A percentile compares a stretch with the other conserved stretches of the same genome.
These are phyloP conservation scores for Anthopleura xanthogrammica DNA, from an alignment of 92 coral and sea anemone species.

Conservation along the genomic window DNA sequence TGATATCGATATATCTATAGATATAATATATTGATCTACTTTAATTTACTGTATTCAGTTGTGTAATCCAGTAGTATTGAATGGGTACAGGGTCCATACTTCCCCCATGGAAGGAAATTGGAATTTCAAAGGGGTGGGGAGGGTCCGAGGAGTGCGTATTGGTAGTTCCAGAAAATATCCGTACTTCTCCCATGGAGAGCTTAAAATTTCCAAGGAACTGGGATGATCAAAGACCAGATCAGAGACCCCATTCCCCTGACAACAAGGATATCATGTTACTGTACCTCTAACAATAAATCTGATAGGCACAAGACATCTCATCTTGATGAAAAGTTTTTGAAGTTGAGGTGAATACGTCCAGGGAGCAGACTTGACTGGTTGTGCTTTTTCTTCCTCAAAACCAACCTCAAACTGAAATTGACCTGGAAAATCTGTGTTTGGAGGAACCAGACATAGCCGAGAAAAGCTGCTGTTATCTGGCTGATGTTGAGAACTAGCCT, in stretches of 20 bases:
- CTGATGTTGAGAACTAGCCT: neutral
- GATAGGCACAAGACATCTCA: conserved; percentile 75
- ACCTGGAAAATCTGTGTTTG: conserved; percentile 79
- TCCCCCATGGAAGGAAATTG: too few relatives aligned
- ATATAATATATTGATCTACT: neutral
- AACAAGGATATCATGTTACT: neutral
- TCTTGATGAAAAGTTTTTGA: conserved; percentile 76
- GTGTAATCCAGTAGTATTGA: too few relatives aligned
- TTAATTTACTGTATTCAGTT: neutral
- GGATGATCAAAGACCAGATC: too few relatives aligned
- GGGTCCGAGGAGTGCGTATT: too few relatives aligned
- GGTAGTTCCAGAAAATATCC: too few relatives aligned
- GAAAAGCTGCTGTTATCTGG: neutral
- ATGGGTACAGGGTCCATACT: too few relatives aligned
- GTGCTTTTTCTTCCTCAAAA: conserved; percentile 63
- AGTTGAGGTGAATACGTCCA: conserved; percentile 80
- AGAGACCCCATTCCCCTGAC: neutral
- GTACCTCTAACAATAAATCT: conserved; percentile 30
- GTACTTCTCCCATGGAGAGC: too few relatives aligned
- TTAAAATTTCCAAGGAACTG: too few relatives aligned
- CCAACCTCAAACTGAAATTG: conserved; percentile 51
- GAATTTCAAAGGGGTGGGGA: too few relatives aligned
- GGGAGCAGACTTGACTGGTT: conserved; percentile 82
- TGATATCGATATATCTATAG: too few relatives aligned
- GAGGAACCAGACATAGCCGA: conserved; percentile 21